Evolutionary conservation across 2,113 vertebrate species (phyloP), one percentile per base, ranked within the genome.

Genomic region (Monopterus albus): DNA sequence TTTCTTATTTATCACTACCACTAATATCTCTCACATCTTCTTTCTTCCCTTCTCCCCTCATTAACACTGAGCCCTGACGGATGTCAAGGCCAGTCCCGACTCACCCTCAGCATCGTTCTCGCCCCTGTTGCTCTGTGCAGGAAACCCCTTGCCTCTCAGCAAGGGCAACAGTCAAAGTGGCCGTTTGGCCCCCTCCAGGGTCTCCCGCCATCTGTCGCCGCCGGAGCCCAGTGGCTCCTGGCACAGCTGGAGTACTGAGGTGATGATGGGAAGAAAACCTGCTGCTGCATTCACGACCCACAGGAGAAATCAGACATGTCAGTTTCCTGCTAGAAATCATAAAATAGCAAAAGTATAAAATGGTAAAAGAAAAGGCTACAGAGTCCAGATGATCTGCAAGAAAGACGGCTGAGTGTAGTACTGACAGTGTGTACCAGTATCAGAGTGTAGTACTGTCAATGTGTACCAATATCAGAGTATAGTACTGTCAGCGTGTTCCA

Each of bases 31-130:
- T 78, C 85, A 78, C 79, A 77, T 72, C 33, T 3, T 50, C 71
- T 72, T 7, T 33, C 55, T 43, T 12, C 71, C 68, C 53, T 51
- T 57, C 47, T 40, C 13, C 64, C 72, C 78, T 91, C 91, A 87
- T 92, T 92, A 91, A 84, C 82, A 67, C 71, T 2, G 46, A 64
- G 81, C 71, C 77, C 78, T 83, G 83, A 88, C 60, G 82, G 83
- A 85, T 84, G 85, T 81, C 47, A 62, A 63, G 78, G 52, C 29
- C 45, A 53, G 72, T 75, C 72, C 61, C 38, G 2, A 36, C 73
- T 80, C 61, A 26, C 72, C 60, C 67, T 61, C 52, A 2, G 10
- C 55, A 47, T 77, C 73, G 8, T 42, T 71, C 71, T 53, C 51
- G 51, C 76, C 79, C 78, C 67, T 82, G 82, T 39, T 72, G 78